Evolutionary conservation across 2,888 invertebrate species (phyloP).

Genomic region (Allacma fusca): DNA sequence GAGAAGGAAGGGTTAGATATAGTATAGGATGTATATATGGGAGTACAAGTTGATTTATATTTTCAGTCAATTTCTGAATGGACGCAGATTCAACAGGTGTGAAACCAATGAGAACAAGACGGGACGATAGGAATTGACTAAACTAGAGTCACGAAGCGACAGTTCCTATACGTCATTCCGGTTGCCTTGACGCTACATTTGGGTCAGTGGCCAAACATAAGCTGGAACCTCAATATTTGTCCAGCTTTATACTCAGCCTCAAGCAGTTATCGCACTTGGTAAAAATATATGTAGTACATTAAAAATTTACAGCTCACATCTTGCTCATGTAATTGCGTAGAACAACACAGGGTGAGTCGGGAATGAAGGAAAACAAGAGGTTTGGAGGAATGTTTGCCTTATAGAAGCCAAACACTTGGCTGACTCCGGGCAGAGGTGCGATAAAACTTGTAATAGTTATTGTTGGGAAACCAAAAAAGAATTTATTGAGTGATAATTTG

Average conservation of each 20-base stretch:
- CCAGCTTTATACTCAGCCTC: too few relatives aligned
- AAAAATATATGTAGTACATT: background rate
- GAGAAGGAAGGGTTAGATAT: too few relatives aligned
- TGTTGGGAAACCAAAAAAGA: too few relatives aligned
- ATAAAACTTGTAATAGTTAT: too few relatives aligned
- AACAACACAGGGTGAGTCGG: background rate
- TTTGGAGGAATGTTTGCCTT: too few relatives aligned
- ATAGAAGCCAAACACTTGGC: too few relatives aligned
- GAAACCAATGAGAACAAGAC: background rate
- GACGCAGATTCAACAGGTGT: conserved; percentile 17
- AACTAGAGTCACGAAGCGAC: background rate
- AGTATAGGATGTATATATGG: too few relatives aligned
- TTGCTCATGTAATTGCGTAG: background rate
- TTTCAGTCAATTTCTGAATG: too few relatives aligned
- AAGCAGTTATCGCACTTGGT: background rate
- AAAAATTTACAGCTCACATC: conserved; percentile 14
- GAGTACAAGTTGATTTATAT: too few relatives aligned
- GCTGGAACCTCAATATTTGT: too few relatives aligned
- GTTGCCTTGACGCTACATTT: conserved; percentile 37
- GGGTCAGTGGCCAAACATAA: conserved; percentile 35
- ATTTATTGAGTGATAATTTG: too few relatives aligned
- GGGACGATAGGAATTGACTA: conserved; percentile 21
- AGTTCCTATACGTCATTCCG: conserved; percentile 8
- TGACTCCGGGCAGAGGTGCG: too few relatives aligned
- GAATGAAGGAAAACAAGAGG: background rate